Conservation (phyloP, 1,140 invertebrate species). For the Ips typographus region DNA sequence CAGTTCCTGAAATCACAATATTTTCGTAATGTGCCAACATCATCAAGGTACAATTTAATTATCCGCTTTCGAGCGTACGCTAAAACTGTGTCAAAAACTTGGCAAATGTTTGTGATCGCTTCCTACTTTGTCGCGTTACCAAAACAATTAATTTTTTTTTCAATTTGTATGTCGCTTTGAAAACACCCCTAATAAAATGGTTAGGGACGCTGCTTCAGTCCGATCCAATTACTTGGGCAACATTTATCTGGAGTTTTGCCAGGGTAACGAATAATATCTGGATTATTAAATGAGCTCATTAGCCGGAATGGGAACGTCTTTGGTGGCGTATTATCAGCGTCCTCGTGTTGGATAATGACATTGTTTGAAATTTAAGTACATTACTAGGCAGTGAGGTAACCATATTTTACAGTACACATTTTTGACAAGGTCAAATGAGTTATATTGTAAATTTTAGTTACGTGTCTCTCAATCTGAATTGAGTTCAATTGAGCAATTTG, state of each 20-base stretch:
- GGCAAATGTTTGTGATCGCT: not conserved
- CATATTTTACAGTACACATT: no score
- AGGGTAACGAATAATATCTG: slow-evolving; percentile 18
- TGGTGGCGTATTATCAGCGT: not conserved
- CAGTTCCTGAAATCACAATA: slow-evolving; percentile 56
- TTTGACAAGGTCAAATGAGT: no score
- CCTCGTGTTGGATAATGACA: not conserved
- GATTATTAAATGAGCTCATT: slow-evolving; percentile 21
- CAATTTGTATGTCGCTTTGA: no score
- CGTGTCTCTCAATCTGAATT: no score
- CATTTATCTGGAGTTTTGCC: slow-evolving; percentile 19
- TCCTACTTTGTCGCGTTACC: no score
- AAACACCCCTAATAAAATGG: no score
- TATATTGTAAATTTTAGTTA: no score
- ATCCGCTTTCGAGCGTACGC: no score
- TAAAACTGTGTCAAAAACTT: not conserved
- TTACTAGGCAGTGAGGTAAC: not conserved
- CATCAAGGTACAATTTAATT: not conserved
- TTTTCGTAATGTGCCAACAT: no score
- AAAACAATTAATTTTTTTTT: no score
- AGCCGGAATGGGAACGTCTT: slow-evolving; percentile 3
- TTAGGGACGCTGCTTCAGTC: not conserved
- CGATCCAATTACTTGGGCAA: slow-evolving; percentile 16
- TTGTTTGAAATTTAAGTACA: slow-evolving; percentile 1
- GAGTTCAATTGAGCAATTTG: no score